Conservation (phyloP, 2,797 vertebrate species). For the Periophthalmus magnuspinnatus region DNA sequence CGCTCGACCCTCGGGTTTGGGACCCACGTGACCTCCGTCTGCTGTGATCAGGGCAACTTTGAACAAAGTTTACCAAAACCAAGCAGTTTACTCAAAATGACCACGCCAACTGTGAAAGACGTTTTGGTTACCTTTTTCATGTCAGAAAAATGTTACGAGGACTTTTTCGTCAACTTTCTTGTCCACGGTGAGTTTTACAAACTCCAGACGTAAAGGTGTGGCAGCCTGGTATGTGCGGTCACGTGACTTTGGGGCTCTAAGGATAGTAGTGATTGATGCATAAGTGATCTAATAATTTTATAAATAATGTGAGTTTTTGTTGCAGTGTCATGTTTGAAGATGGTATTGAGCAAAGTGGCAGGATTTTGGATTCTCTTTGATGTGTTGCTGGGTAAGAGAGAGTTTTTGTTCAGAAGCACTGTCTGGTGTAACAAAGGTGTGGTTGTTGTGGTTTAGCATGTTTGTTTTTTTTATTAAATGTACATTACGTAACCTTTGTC, state of each 20-base stretch:
- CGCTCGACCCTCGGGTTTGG: too few relatives aligned
- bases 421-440: too few relatives aligned
- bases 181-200: constrained; percentile 76
- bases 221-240: background rate
- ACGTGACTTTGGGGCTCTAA: background rate
- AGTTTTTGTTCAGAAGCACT: too few relatives aligned
- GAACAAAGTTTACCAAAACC: background rate
- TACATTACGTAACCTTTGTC: too few relatives aligned
- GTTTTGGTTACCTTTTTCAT: constrained; percentile 78
- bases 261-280: background rate
- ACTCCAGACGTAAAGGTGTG: background rate
- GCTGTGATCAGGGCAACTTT: too few relatives aligned
- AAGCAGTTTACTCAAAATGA: constrained; percentile 46
- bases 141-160: constrained; percentile 83
- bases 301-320: background rate
- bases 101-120: constrained; percentile 52
- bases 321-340: constrained; percentile 81
- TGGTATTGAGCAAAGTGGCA: constrained; percentile 76
- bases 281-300: background rate
- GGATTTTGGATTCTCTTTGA: constrained; percentile 82
- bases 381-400: constrained; percentile 76
- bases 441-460: too few relatives aligned
- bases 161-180: constrained; percentile 74
- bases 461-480: too few relatives aligned
- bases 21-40: too few relatives aligned